Percentiles rank a stretch among this genome's conserved stretches.
These are phyloP conservation scores for Megalops cyprinoides DNA, from an alignment of 2,797 vertebrate genomes.

Conservation along the genomic window DNA sequence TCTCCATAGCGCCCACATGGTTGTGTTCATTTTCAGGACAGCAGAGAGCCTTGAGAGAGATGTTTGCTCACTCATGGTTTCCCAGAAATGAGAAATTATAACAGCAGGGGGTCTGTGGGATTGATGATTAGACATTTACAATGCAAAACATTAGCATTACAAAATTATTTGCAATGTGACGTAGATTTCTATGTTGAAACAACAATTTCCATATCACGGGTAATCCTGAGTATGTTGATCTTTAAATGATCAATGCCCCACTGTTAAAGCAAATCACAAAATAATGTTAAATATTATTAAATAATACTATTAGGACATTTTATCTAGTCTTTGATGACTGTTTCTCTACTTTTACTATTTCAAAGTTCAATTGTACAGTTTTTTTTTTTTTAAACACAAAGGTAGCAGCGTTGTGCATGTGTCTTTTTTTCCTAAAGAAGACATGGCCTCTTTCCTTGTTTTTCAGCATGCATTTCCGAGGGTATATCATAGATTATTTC, in stretches of 20 bases:
- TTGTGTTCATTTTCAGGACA: constrained; percentile 1
- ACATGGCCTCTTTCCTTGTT: neutral
- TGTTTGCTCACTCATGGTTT: neutral
- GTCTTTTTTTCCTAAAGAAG: neutral
- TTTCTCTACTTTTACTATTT: neutral
- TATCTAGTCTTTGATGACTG: neutral
- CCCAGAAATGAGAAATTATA: too few species aligned
- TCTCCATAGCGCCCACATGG: neutral
- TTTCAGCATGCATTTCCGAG: neutral
- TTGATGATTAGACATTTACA: too few species aligned
- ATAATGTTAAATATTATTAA: too few species aligned
- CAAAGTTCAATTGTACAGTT: too few species aligned
- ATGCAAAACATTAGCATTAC: neutral
- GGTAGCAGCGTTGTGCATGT: neutral
- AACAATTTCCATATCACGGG: neutral
- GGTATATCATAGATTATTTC: neutral
- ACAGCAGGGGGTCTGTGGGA: too few species aligned
- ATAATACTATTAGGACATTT: too few species aligned
- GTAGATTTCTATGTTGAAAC: neutral
- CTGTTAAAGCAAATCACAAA: too few species aligned
- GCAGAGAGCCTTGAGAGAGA: neutral
- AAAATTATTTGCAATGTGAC: neutral
- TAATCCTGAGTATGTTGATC: neutral
- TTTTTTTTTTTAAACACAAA: neutral
- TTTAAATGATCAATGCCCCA: neutral